Base-by-base conservation (phyloP, 2,113 vertebrate species). In the Collichthys lucidus region DNA sequence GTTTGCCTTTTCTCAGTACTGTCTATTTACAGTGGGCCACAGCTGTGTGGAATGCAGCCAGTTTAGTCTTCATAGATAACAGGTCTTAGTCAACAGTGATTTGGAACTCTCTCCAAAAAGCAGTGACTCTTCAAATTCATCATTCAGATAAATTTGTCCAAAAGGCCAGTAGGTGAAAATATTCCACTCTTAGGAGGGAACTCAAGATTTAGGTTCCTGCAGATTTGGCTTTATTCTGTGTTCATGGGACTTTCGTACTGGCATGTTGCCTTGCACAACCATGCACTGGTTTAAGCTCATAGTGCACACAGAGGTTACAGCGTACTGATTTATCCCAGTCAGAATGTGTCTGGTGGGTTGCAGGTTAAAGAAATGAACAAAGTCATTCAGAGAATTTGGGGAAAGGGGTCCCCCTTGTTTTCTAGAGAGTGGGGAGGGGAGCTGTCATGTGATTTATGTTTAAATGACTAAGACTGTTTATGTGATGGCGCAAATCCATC, bases 371-470 rank as follows among this genome's bases (percentile, higher is more conserved):
- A 67, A 71, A 49, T 77, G 53, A 76, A 85, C 67, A 89, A 88
- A 87, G 70, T 67, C 24, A 9, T 31, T 47, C 59, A 64, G 73
- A 76, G 70, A 88, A 84, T 75, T 70, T 64, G 49, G 70, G 74
- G 53, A 47, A 59, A 79, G 35, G 35, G 74, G 80, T 88, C 69
- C 67, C 68, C 83, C 77, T 67, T 67, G 63, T 79, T 80, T 73
- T 79, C 35, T 40, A 77, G 20, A 52, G 10, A 42, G 24, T 5
- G 8, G n/a, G 62, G 16, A 24, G 61, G 44, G 46, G 4, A 26
- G 78, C 26, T 15, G 61, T 82, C 83, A 87, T 77, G 72, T 83
- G 85, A 91, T 80, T 76, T 52, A 62, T 87, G n/a, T 77, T 11
- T 69, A n/a, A 70, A 26, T 74, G 14, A 12, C 19, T 75, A 3